Conservation (phyloP, 2,113 vertebrate species). For the Cricetomys ansorgei region DNA sequence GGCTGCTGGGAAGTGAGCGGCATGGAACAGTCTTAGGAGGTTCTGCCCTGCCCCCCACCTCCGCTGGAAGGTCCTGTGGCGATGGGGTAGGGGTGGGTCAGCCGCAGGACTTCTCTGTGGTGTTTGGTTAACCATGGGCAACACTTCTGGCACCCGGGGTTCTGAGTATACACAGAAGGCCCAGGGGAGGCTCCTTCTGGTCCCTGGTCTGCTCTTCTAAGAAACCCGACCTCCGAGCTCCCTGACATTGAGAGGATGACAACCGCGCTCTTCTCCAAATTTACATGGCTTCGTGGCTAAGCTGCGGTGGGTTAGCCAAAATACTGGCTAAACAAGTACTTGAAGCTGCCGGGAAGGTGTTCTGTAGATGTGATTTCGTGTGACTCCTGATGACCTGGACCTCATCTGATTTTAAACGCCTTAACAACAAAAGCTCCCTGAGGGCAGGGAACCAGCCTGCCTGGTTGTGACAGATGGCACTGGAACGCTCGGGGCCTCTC, state of each 20-base stretch:
- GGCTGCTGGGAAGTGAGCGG: not conserved
- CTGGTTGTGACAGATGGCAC: not conserved
- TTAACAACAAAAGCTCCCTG: not conserved
- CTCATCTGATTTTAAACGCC: not conserved
- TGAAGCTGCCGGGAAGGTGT: not conserved
- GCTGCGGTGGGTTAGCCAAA: not conserved
- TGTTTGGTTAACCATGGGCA: too few relatives aligned
- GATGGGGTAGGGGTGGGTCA: not conserved
- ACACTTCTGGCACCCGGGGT: not conserved
- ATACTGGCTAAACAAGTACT: too few relatives aligned
- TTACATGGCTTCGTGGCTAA: not conserved
- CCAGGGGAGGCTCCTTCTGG: not conserved
- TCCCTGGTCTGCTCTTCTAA: not conserved
- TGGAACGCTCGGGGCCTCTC: not conserved
- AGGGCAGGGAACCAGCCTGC: not conserved
- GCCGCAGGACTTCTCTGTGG: constrained; percentile 44
- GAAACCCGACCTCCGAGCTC: not conserved
- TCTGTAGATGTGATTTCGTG: not conserved
- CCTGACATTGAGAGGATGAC: not conserved
- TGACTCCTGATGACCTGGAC: not conserved
- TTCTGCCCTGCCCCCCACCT: not conserved
- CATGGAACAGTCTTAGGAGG: not conserved
- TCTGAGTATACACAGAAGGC: not conserved
- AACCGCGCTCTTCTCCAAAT: not conserved
- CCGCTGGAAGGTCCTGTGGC: not conserved